A percentile compares a stretch with the other conserved stretches of the same genome.
phyloP scores from a whole-genome alignment of 1,140 invertebrate species.

The Papilio helenus region DNA sequence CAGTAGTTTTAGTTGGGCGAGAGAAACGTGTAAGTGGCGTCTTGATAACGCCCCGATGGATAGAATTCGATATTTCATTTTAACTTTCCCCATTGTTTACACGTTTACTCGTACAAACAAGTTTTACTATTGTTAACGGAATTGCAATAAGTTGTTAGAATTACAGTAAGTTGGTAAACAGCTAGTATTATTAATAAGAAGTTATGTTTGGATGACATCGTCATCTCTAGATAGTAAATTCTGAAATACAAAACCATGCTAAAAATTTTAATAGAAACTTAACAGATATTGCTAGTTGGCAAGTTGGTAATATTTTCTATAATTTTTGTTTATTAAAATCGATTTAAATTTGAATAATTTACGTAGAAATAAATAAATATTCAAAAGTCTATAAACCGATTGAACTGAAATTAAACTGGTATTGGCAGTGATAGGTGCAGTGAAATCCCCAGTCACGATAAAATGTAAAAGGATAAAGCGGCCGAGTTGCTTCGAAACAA shows the following conservation, averaged over 20 bases:
- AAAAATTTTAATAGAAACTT: neutral
- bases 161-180: too few relatives aligned
- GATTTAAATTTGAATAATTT: neutral
- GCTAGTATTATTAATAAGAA: too few relatives aligned
- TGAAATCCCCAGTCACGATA: constrained; percentile 45
- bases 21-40: constrained; percentile 31
- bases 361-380: constrained; percentile 38
- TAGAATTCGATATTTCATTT: constrained; percentile 38
- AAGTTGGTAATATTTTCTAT: neutral
- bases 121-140: neutral
- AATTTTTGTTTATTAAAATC: neutral
- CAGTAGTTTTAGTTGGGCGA: constrained; percentile 42
- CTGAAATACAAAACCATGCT: neutral
- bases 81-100: constrained; percentile 18
- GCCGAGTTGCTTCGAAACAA: constrained; percentile 62
- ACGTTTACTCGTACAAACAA: neutral
- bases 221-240: neutral
- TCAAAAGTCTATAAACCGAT: constrained; percentile 42
- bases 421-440: neutral
- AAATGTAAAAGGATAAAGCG: constrained; percentile 55
- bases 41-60: constrained; percentile 32
- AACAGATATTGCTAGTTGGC: neutral
- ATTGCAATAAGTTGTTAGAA: too few relatives aligned
- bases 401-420: constrained; percentile 43
- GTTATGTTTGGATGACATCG: too few relatives aligned